A percentile compares a stretch with the other conserved stretches of the same genome.
These are phyloP conservation scores for Microctenopoma lineatum DNA, from an alignment of 2,797 vertebrate species.

Conservation along the genomic window DNA sequence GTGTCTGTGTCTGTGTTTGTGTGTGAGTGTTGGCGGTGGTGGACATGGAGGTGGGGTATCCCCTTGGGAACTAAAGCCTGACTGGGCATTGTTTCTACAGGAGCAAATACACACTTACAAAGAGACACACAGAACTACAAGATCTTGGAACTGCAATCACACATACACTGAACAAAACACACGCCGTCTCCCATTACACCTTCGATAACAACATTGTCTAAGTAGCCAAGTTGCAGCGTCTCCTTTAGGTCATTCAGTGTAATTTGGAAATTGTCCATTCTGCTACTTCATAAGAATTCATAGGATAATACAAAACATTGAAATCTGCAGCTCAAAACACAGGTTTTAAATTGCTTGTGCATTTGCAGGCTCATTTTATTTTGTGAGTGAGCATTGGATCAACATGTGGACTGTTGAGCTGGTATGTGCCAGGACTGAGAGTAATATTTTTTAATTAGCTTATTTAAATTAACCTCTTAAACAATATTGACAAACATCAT, in stretches of 20 bases:
- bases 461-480: too few relatives aligned
- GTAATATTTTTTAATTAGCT: not conserved
- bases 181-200: not conserved
- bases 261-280: too few relatives aligned
- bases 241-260: not conserved
- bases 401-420: not conserved
- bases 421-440: not conserved
- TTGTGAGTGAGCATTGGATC: not conserved
- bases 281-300: too few relatives aligned
- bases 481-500: too few relatives aligned
- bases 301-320: too few relatives aligned
- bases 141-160: not conserved
- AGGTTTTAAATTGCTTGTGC: not conserved
- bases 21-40: not conserved
- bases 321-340: not conserved
- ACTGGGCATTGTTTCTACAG: not conserved
- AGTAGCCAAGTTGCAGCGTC: not conserved
- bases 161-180: not conserved
- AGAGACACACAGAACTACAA: not conserved
- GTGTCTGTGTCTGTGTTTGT: not conserved
- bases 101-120: not conserved
- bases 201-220: not conserved
- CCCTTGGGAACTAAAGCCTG: conserved; percentile 7
- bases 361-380: too few relatives aligned
- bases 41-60: not conserved